Percentiles rank a stretch among this genome's conserved stretches.
These are phyloP conservation scores for Psix sp. DNA, from an alignment of 1,140 invertebrate genomes.

Conservation along the genomic window DNA sequence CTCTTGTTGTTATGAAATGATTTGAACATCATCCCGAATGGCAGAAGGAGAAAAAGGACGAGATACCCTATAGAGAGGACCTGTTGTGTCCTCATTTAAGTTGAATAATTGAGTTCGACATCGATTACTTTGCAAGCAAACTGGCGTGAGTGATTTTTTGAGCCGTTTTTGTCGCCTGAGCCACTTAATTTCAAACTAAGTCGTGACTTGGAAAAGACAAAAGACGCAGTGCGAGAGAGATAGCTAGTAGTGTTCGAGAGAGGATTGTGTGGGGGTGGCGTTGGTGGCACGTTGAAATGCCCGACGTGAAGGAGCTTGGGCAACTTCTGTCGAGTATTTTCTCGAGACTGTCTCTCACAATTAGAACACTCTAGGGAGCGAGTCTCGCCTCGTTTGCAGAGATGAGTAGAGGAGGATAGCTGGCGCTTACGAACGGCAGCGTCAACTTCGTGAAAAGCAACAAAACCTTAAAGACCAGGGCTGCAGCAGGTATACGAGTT, in stretches of 20 bases:
- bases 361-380: slow-evolving; percentile 72
- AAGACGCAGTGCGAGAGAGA: slow-evolving; percentile 3
- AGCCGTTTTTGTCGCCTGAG: too few species aligned
- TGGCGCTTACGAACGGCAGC: slow-evolving; percentile 46
- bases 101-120: too few species aligned
- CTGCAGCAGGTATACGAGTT: slow-evolving; percentile 38
- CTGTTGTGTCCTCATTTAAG: too few species aligned
- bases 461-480: slow-evolving; percentile 28
- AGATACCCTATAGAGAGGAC: too few species aligned
- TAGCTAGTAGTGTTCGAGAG: slow-evolving; percentile 63
- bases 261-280: slow-evolving; percentile 54
- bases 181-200: slow-evolving; percentile 76
- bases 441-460: slow-evolving; percentile 56
- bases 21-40: too few species aligned
- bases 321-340: slow-evolving; percentile 75
- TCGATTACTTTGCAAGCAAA: too few species aligned
- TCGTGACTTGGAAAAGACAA: slow-evolving; percentile 48
- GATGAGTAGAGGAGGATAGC: slow-evolving; percentile 47
- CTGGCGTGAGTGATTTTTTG: too few species aligned
- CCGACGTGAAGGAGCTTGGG: slow-evolving; percentile 64
- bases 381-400: slow-evolving; percentile 58
- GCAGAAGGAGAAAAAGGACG: too few species aligned
- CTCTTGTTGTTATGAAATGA: background rate
- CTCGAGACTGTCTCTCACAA: slow-evolving; percentile 74
- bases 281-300: slow-evolving; percentile 72